phyloP scores from a whole-genome alignment of 2,888 invertebrate genomes.

The Euzophera pinguis region DNA sequence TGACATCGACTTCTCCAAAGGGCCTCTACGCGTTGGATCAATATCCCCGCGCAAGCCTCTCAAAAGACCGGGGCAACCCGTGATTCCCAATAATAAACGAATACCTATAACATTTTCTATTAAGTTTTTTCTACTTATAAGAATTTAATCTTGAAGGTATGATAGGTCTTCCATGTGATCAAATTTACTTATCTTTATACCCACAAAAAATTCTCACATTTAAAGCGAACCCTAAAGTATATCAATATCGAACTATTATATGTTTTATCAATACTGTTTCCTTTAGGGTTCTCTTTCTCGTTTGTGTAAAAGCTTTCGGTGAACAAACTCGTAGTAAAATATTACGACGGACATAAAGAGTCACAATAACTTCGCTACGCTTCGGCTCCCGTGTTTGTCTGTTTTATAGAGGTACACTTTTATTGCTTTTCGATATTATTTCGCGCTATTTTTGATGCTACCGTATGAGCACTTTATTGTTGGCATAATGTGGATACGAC shows the following conservation, averaged over 20 bases:
- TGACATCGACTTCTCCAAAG: no score
- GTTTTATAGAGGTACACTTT: constrained; percentile 72
- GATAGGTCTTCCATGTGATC: no score
- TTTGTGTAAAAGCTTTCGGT: constrained; percentile 54
- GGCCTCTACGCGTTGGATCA: no score
- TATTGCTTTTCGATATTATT: constrained; percentile 76
- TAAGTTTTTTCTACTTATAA: no score
- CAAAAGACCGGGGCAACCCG: no score
- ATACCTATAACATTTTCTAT: no score
- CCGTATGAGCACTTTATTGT: constrained; percentile 32
- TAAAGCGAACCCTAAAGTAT: not conserved
- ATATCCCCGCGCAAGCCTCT: no score
- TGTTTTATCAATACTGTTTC: constrained; percentile 1
- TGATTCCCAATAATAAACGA: no score
- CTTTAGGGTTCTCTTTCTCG: constrained; percentile 18
- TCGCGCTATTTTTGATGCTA: constrained; percentile 66
- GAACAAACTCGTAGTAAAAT: constrained; percentile 68
- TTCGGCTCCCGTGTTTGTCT: constrained; percentile 71
- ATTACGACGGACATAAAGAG: constrained; percentile 71
- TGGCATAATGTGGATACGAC: constrained; percentile 37
- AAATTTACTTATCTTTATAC: not conserved
- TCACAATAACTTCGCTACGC: constrained; percentile 72
- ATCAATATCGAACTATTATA: constrained; percentile 11
- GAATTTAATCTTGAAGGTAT: no score
- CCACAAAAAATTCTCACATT: not conserved